Percentiles rank a stretch among this genome's conserved stretches.
These are phyloP conservation scores for Nasonia oneida DNA, from an alignment of 2,888 invertebrate genomes.

Conservation along the genomic window DNA sequence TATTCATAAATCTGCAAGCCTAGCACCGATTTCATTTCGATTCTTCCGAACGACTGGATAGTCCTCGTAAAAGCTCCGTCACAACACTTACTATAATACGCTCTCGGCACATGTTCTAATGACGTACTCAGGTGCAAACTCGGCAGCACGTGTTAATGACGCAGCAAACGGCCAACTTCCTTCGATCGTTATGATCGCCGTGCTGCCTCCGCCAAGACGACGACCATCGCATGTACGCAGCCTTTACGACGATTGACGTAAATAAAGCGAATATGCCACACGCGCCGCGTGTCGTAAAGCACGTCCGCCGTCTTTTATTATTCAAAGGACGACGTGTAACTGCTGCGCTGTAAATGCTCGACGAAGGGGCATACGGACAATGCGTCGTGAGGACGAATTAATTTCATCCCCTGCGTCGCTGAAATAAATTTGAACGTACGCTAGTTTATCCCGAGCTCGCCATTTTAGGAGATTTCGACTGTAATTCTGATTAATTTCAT, in stretches of 20 bases:
- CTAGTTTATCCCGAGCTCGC: not conserved
- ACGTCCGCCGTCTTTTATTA: constrained; percentile 21
- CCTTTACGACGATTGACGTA: constrained; percentile 29
- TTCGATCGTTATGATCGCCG: constrained; percentile 10
- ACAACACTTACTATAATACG: constrained; percentile 8
- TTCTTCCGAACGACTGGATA: not conserved
- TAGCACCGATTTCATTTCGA: not conserved
- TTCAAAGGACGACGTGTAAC: constrained; percentile 13
- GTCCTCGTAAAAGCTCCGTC: not conserved
- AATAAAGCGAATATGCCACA: constrained; percentile 30
- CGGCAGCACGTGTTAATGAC: constrained; percentile 41
- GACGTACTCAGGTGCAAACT: constrained; percentile 29
- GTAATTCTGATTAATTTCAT: not conserved
- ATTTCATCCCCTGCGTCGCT: not conserved
- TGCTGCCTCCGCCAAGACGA: not conserved
- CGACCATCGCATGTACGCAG: not conserved
- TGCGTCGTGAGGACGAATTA: not conserved
- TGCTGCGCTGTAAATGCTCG: not conserved
- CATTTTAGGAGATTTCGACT: too few species aligned
- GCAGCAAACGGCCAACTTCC: constrained; percentile 56
- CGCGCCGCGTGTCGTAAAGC: constrained; percentile 26
- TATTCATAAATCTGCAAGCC: too few species aligned
- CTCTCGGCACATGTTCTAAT: constrained; percentile 4
- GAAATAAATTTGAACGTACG: not conserved
- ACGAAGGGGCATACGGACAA: not conserved